Evolutionary conservation across 2,113 vertebrate species (phyloP), one percentile per base, ranked within the genome.

Genomic region (Petaurus breviceps): DNA sequence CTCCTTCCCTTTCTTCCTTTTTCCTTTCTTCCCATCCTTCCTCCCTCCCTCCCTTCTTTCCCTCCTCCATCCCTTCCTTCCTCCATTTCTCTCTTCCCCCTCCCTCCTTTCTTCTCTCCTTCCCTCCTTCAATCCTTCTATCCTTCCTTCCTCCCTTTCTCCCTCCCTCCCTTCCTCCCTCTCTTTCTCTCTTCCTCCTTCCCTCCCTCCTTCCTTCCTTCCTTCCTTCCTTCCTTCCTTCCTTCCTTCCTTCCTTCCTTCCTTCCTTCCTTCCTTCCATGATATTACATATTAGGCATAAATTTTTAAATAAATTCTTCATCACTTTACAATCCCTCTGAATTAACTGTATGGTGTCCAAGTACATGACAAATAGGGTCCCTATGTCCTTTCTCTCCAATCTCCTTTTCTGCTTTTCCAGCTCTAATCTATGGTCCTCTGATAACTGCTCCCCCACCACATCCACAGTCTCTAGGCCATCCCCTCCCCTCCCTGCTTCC

Each of bases 111-210:
- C 11, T 3, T 14, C 57, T 3, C 1, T 31, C 1, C 28, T 12
- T 14, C 0, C 28, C 2, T 31, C 11, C 28, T 11, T 31, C 2
- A 0, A 2, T 31, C 2, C 8, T 28, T 1, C 11, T 12, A 12
- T 6, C 57, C 11, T 61, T 10, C 26, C 57, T 37, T 1, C 31
- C 3, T 14, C 9, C 57, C 57, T 3, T 3, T 24, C 93, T 37
- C 2, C 89, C 53, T 93, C 25, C 4, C 11, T 96, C 52, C n/a
- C 23, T 7, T 51, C 3, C 49, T 0, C 89, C 0, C 12, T 1
- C 0, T 37, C 22, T 28, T 51, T 26, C 11, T 37, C 91, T 25
- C 47, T 51, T 77, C 14, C 47, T 93, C 90, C 26, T 49, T 51
- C 49, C 11, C 51, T 53, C 24, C 22, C 51, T 43, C 1, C 37